Conservation (phyloP, 2,888 invertebrate species). For the Dasypogon diadema region DNA sequence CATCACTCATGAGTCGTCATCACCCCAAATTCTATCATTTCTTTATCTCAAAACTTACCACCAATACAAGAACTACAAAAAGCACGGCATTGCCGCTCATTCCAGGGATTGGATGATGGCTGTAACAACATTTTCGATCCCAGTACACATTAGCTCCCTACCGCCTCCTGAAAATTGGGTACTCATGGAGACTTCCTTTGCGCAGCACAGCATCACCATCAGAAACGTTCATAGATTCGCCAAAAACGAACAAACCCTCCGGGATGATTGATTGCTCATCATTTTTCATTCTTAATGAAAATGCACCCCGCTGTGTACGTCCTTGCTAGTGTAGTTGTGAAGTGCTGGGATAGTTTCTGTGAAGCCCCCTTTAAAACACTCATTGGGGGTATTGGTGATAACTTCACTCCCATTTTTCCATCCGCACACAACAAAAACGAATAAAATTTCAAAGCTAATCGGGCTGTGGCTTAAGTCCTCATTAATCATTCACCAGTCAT, state of each 20-base stretch:
- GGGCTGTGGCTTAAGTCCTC: constrained; percentile 52
- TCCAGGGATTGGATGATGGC: constrained; percentile 26
- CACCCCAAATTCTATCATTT: background rate
- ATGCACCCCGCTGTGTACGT: constrained; percentile 67
- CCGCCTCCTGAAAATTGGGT: constrained; percentile 11
- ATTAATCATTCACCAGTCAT: constrained; percentile 53
- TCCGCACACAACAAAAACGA: constrained; percentile 19
- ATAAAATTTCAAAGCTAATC: constrained; percentile 43
- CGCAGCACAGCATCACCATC: constrained; percentile 41
- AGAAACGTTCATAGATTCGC: constrained; percentile 24
- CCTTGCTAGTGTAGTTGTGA: background rate
- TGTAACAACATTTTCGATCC: background rate
- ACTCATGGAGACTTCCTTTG: constrained; percentile 19
- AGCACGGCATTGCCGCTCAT: background rate
- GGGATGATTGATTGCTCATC: constrained; percentile 70
- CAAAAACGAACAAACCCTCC: constrained; percentile 61
- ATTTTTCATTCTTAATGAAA: constrained; percentile 70
- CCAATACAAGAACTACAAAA: constrained; percentile 26
- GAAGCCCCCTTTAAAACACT: background rate
- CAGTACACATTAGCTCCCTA: background rate
- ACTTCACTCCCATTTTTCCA: constrained; percentile 36
- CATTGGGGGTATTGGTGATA: background rate
- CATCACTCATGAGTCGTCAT: constrained; percentile 21
- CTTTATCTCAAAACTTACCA: background rate
- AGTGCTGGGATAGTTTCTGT: background rate